Evolutionary conservation across 1,140 invertebrate genomes (phyloP).

Genomic region (Eriosoma lanigerum): DNA sequence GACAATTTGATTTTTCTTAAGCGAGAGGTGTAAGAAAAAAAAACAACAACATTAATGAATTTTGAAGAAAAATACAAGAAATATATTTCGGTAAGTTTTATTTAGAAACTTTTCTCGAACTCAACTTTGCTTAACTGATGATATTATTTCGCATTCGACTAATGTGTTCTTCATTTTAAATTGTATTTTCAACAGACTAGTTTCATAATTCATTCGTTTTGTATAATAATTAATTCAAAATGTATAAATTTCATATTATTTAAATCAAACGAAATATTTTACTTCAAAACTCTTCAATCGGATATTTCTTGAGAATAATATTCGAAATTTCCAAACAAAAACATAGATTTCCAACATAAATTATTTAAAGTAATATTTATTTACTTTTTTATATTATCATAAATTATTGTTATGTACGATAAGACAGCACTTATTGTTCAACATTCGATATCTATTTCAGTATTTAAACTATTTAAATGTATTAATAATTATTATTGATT

Average conservation of each 20-base stretch:
- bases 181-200: not conserved
- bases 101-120: slow-evolving; percentile 11
- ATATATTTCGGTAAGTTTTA: slow-evolving; percentile 30
- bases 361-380: too few species aligned
- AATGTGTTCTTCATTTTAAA: not conserved
- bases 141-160: not conserved
- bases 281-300: not conserved
- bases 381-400: too few species aligned
- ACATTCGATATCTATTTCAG: too few species aligned
- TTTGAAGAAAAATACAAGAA: not conserved
- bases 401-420: too few species aligned
- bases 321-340: too few species aligned
- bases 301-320: too few species aligned
- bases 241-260: not conserved
- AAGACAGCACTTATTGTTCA: too few species aligned
- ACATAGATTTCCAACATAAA: too few species aligned
- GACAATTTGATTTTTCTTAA: slow-evolving; percentile 28
- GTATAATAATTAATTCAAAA: not conserved
- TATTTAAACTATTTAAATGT: too few species aligned
- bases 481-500: too few species aligned
- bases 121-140: not conserved
- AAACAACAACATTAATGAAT: not conserved
- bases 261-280: not conserved
- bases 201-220: not conserved
- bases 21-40: not conserved